phyloP scores from a whole-genome alignment of 1,140 invertebrate genomes.

The Eriosoma lanigerum region DNA sequence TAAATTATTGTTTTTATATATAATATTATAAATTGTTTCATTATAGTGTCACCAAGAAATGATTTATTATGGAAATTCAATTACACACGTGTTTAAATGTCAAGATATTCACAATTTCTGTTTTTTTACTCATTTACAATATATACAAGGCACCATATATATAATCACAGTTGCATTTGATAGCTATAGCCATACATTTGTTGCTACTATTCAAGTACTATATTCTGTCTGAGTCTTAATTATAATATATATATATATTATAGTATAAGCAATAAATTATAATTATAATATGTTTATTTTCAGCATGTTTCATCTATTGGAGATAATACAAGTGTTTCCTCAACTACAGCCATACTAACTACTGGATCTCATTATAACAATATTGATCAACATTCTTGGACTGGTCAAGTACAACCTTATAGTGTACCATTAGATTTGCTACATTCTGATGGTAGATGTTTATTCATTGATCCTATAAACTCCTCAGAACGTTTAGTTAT shows the following conservation, averaged over 20 bases:
- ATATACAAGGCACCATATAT: conserved; percentile 31
- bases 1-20: too few relatives aligned
- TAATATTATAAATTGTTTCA: background rate
- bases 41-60: conserved; percentile 39
- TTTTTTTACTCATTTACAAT: conserved; percentile 41
- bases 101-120: conserved; percentile 13
- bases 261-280: background rate
- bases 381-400: conserved; percentile 28
- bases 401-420: conserved; percentile 38
- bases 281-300: background rate
- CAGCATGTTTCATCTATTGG: conserved; percentile 36
- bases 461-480: conserved; percentile 28
- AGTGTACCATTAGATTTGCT: conserved; percentile 35
- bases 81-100: conserved; percentile 1
- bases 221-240: background rate
- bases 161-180: conserved; percentile 37
- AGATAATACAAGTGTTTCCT: conserved; percentile 25
- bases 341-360: conserved; percentile 18
- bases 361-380: background rate
- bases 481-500: background rate
- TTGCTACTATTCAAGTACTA: conserved; percentile 39
- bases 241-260: too few relatives aligned
- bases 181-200: conserved; percentile 9
- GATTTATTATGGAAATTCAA: conserved; percentile 30
- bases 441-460: conserved; percentile 39